Conservation (phyloP, 2,113 vertebrate genomes). For the Callorhinus ursinus region DNA sequence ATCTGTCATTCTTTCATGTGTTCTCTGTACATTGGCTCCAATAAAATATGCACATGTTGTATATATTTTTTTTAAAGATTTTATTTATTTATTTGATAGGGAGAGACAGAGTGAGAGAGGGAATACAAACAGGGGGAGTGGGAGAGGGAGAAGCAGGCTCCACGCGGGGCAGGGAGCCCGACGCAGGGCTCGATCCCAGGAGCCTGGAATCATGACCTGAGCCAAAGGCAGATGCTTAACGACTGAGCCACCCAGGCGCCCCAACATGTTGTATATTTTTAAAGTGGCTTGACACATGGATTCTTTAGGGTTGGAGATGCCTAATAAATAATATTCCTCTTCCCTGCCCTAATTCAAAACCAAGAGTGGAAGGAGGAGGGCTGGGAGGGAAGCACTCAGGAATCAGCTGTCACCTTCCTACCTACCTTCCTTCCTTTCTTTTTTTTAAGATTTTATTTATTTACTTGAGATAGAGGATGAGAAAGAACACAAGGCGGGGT, state of each 20-base stretch:
- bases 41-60: background rate
- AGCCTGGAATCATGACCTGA: too few species aligned
- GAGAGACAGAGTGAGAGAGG: too few species aligned
- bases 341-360: constrained; percentile 4
- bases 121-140: too few species aligned
- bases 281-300: background rate
- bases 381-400: background rate
- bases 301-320: background rate
- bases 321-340: background rate
- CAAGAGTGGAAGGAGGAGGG: background rate
- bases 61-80: background rate
- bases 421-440: background rate
- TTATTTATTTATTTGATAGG: background rate
- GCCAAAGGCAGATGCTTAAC: too few species aligned
- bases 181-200: too few species aligned
- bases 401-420: background rate
- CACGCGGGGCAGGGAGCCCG: too few species aligned
- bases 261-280: background rate
- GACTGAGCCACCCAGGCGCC: too few species aligned
- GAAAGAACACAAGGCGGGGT: background rate
- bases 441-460: background rate
- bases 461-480: background rate
- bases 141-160: too few species aligned
- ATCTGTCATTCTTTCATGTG: background rate
- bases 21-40: background rate